Base-by-base conservation (phyloP, 1,140 invertebrate genomes). In the Neodiprion pinetum region DNA sequence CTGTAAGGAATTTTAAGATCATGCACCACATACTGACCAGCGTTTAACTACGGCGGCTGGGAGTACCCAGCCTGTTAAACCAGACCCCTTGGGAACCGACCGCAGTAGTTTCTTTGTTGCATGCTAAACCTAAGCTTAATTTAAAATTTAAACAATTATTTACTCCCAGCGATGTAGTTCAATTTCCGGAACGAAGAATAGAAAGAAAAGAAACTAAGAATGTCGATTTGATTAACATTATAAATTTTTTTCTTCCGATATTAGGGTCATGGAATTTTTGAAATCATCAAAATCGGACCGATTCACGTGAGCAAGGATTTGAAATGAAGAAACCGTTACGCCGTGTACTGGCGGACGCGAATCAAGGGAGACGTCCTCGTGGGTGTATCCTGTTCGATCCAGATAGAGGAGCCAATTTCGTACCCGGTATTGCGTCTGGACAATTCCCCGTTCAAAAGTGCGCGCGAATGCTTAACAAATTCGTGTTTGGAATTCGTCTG, bases 61-160 rank as follows among this genome's bases (percentile, higher is more conserved):
- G 76, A 84, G 80, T 80, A 84, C 80, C 79, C 83, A 82, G 82
- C 80, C 81, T 80, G 80, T 78, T 75, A 78, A 81, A 81, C 72
- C 79, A 83, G 77, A 80, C 77, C 76, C 28, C 28, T 40, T 40
- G 28, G 28, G 28, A 40, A 40, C 28, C 28, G 28, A 40, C 28
- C 28, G 28, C 28, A 40, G 28, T 40, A 40, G 28, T 40, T 40
- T 4, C 28, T 40, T 40, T 40, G 1, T 40, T 40, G 28, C 28
- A 40, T 40, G 28, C 28, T 40, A 40, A 40, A 2, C 28, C 2
- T 40, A 40, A 40, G 28, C 5, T 40, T 40, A 40, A 40, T 40
- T 40, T 40, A 40, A 40, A 40, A 40, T 40, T 3, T 40, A 40
- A 40, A 40, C 2, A 40, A 5, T 40, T 5, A 40, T 40, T 40